phyloP scores from a whole-genome alignment of 2,113 vertebrate species.

The Upupa epops region DNA sequence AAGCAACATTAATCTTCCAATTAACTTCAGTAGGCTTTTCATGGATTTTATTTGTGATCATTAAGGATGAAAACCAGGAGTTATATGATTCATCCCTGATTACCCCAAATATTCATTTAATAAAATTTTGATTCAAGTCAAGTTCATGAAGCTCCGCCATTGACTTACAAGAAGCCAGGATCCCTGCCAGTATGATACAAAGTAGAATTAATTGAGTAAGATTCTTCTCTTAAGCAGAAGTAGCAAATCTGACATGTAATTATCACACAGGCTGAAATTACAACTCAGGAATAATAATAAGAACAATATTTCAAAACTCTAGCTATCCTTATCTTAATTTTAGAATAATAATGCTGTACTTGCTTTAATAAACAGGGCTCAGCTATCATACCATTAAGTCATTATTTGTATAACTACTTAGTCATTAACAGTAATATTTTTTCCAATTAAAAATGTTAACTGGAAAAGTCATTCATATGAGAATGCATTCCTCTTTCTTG shows the following conservation, averaged over 20 bases:
- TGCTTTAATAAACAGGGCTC: neutral
- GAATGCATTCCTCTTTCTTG: neutral
- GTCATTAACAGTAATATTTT: neutral
- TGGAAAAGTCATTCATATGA: neutral
- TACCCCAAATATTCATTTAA: slow-evolving; percentile 36
- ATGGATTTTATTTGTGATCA: slow-evolving; percentile 5
- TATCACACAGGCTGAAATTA: neutral
- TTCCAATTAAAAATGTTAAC: neutral
- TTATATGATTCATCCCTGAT: slow-evolving; percentile 28
- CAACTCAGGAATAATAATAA: neutral
- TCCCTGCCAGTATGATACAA: neutral
- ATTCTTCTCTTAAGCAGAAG: neutral
- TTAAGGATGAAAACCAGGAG: slow-evolving; percentile 22
- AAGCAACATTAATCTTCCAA: neutral
- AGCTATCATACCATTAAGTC: neutral
- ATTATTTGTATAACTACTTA: neutral
- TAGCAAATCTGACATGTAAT: neutral
- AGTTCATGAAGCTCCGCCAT: neutral
- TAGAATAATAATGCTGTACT: neutral
- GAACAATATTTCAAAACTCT: neutral
- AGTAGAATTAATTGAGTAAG: neutral
- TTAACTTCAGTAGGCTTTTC: slow-evolving; percentile 36
- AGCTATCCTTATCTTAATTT: neutral
- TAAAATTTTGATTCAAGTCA: neutral
- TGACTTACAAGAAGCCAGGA: neutral